phyloP scores from a whole-genome alignment of 2,888 invertebrate species.

The Camponotus fellah region DNA sequence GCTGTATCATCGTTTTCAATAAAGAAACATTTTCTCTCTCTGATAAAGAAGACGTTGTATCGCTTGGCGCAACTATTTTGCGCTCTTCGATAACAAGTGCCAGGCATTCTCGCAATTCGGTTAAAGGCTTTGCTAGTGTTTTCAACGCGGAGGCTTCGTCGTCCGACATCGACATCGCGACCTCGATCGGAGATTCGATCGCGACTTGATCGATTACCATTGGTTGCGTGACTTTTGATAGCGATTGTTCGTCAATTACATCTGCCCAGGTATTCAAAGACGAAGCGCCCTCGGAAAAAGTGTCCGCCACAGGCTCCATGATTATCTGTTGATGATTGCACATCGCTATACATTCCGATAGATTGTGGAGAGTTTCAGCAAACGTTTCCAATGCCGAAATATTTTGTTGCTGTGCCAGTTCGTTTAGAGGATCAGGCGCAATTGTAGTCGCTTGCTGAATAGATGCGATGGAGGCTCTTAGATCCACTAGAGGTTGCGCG shows the following conservation, averaged over 20 bases:
- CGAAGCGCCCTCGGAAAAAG: conserved; percentile 75
- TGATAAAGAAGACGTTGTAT: conserved; percentile 60
- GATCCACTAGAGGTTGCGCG: conserved; percentile 75
- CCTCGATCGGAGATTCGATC: conserved; percentile 65
- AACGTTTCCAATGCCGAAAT: conserved; percentile 84
- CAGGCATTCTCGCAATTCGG: conserved; percentile 80
- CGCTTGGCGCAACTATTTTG: conserved; percentile 72
- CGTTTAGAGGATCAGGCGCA: conserved; percentile 50
- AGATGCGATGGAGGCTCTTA: conserved; percentile 71
- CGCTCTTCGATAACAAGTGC: conserved; percentile 79
- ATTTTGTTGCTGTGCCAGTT: conserved; percentile 63
- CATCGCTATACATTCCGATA: conserved; percentile 62
- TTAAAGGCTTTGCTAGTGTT: conserved; percentile 77
- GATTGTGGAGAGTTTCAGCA: conserved; percentile 77
- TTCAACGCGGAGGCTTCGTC: conserved; percentile 70
- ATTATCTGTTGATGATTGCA: conserved; percentile 68
- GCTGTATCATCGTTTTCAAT: conserved; percentile 78
- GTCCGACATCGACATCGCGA: conserved; percentile 67
- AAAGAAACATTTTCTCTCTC: conserved; percentile 76
- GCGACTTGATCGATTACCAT: conserved; percentile 64
- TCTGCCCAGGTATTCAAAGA: conserved; percentile 73
- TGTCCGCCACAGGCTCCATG: conserved; percentile 84
- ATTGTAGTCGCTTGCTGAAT: conserved; percentile 63
- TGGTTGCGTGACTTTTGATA: conserved; percentile 47
- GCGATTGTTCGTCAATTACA: conserved; percentile 63